phyloP scores from a whole-genome alignment of 2,888 invertebrate species.

The Cosmia trapezina region DNA sequence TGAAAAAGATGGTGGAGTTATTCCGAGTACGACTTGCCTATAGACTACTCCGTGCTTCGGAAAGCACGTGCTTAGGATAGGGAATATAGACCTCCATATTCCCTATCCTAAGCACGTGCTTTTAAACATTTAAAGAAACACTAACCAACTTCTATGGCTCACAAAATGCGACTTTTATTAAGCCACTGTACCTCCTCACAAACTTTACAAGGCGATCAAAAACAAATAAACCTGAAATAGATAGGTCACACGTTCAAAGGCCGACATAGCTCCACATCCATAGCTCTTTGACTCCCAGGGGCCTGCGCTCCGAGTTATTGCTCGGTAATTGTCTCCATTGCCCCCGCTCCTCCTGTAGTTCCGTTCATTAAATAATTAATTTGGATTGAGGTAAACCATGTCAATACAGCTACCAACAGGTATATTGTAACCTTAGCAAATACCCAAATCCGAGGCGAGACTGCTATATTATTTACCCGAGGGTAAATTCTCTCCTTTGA shows the following conservation, averaged over 20 bases:
- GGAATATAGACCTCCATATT: no score
- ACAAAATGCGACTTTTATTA: conserved; percentile 1
- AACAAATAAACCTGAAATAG: conserved; percentile 41
- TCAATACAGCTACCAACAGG: conserved; percentile 70
- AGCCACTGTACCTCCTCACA: conserved; percentile 3
- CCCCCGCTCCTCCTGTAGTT: conserved; percentile 48
- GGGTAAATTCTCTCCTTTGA: conserved; percentile 86
- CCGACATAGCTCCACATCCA: conserved; percentile 6
- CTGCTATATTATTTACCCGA: conserved; percentile 82
- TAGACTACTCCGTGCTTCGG: no score
- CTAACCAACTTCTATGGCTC: neutral
- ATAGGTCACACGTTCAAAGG: conserved; percentile 27
- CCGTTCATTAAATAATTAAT: conserved; percentile 70
- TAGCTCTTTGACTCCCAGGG: conserved; percentile 47
- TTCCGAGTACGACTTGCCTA: neutral
- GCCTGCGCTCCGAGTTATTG: conserved; percentile 51
- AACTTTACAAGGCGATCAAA: conserved; percentile 25
- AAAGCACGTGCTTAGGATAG: no score
- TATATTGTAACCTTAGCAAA: conserved; percentile 71
- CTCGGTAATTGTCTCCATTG: conserved; percentile 63
- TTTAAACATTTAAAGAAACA: neutral
- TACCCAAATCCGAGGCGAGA: conserved; percentile 77
- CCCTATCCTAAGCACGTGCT: no score
- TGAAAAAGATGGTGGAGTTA: neutral
- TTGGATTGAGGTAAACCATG: conserved; percentile 69